Evolutionary conservation across 92 coral and sea anemone species (phyloP).

Genomic region (Nematostella vectensis): DNA sequence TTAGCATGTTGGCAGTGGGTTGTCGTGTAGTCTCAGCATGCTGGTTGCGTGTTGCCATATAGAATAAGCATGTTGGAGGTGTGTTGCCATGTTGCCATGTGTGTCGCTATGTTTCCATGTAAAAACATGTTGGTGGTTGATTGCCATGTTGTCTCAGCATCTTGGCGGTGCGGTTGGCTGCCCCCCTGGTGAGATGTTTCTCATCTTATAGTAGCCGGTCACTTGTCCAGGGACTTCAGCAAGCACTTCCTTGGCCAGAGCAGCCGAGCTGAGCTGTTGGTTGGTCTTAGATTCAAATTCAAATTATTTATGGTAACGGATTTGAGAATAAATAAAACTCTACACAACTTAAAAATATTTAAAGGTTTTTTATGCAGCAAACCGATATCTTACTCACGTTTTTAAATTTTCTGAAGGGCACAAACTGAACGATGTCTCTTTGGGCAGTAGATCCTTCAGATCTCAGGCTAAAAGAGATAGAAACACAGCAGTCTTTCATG

Average conservation of each 20-base stretch:
- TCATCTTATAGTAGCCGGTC: conserved; percentile 71
- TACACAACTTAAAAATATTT: neutral
- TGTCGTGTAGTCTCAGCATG: too few species aligned
- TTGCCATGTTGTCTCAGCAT: too few species aligned
- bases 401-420: conserved; percentile 84
- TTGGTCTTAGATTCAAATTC: too few species aligned
- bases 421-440: conserved; percentile 96
- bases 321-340: too few species aligned
- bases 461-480: conserved; percentile 42
- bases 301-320: too few species aligned
- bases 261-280: conserved; percentile 55
- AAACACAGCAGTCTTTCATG: neutral
- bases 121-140: too few species aligned
- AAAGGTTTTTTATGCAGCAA: neutral
- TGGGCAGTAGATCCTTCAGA: conserved; percentile 76
- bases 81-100: too few species aligned
- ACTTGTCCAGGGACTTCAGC: conserved; percentile 89
- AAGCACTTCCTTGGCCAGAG: conserved; percentile 86
- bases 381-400: conserved; percentile 56
- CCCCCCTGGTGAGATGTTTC: conserved; percentile 49
- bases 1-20: too few species aligned
- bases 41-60: too few species aligned
- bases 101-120: too few species aligned
- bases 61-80: too few species aligned
- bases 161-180: conserved; percentile 9